Base-by-base conservation (phyloP, 2,113 vertebrate genomes). In the Vireo altiloquus region DNA sequence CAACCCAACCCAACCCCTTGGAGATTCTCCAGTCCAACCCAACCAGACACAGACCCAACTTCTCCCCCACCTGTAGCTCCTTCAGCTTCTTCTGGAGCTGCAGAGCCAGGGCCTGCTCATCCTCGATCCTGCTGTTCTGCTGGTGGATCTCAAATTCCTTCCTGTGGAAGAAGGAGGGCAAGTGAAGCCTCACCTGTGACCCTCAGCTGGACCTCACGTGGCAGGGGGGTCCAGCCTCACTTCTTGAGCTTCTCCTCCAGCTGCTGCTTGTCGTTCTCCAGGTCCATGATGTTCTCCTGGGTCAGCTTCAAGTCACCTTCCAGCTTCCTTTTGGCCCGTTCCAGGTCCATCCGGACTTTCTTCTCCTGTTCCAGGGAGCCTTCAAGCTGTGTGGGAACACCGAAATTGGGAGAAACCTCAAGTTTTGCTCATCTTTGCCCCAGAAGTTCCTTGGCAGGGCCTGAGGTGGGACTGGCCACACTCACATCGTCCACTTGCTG, bases 401-500 rank as follows among this genome's bases (percentile, higher is more conserved):
- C 4, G 25, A 50, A 72, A 57, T 0, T 15, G 16, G n/a, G 42
- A 74, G n/a, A 18, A 23, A 44, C 40, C 24, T 60, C 52, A 10
- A 3, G 18, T 20, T 63, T 30, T 28, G 22, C 6, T 9, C 25
- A 5, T 14, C 8, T 40, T 11, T 22, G 50, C 13, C 25, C 16
- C 37, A 5, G 27, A 16, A 18, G 37, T 3, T 52, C 28, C 31
- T 46, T 1, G 1, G 25, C 6, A 7, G 40, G 3, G 3, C 19
- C 56, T 2, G 1, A 10, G 28, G 5, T 27, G 37, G 63, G 5
- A 53, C 12, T 0, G 0, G 56, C n/a, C 27, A 3, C 68, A 93
- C 98, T 98, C 68, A 99, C 99, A 5, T 99, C 99, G 0, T 99
- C 99, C 35, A 98, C 98, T 47, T 99, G 99, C 84, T 99, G 99